Evolutionary conservation across 2,113 vertebrate genomes (phyloP).

Genomic region (Dromiciops gliroides): DNA sequence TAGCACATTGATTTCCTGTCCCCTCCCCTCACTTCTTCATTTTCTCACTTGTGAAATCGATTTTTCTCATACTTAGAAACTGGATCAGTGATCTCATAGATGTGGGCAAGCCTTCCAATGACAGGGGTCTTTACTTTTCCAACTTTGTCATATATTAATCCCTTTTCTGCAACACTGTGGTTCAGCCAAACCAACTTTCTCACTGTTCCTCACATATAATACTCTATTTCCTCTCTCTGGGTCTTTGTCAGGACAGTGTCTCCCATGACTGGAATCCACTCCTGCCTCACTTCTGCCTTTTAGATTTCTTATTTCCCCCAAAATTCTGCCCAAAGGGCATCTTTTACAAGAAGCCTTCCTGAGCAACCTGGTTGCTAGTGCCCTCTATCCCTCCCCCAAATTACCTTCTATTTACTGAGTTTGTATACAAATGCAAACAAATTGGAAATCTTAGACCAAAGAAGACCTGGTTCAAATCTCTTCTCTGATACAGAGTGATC

Average conservation of each 20-base stretch:
- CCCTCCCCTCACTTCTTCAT: background rate
- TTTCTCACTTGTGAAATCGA: background rate
- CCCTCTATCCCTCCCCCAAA: background rate
- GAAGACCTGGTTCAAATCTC: background rate
- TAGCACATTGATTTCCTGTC: background rate
- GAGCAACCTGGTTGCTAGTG: background rate
- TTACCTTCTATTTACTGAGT: background rate
- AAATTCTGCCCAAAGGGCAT: background rate
- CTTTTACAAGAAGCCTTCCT: background rate
- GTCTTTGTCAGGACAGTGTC: background rate
- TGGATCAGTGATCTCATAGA: background rate
- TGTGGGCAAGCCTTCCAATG: background rate
- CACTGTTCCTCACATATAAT: background rate
- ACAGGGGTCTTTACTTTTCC: background rate
- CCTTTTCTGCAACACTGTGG: background rate
- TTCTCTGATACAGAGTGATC: background rate
- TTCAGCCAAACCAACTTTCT: background rate
- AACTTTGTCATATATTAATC: background rate
- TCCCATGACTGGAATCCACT: background rate
- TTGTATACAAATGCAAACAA: background rate
- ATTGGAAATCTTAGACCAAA: background rate
- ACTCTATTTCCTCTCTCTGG: background rate
- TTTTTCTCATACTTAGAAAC: constrained; percentile 24
- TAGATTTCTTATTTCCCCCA: background rate
- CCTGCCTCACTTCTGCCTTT: background rate